Evolutionary conservation across 2,888 invertebrate species (phyloP), one percentile per base, ranked within the genome.

Genomic region (Melanostoma mellinum): DNA sequence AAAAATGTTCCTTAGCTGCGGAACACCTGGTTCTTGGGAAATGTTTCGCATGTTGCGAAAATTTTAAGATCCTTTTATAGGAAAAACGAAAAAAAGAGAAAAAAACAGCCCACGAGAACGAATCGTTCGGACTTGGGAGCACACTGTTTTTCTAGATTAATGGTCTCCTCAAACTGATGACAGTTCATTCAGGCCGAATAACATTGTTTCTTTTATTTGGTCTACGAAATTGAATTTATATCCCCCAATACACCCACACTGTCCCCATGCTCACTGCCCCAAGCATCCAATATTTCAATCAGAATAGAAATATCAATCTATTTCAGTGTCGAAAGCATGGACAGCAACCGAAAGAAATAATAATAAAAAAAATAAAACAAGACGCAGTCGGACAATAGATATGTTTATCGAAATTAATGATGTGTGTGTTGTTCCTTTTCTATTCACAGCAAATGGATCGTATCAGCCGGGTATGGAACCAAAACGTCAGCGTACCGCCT

Each of bases 401-500:
- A 73, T 72, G 76, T 74, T 65, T 60, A 67, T 84, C 63, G 74
- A 76, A 76, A 79, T 85, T 75, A 76, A 80, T 77, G 77, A 77
- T 78, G 85, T 86, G 86, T 87, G 86, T 87, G 81, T 88, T 88
- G 89, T 88, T 90, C 42, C 32, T 32, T 48, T 50, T 91, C 91
- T 91, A 91, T 91, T 94, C 93, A 85, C 94, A 97, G 97, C 96
- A 58, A 97, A 96, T 90, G 97, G 97, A 85, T 94, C 94, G 61
- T 97, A 94, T 91, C 96, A 96, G 91, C 97, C 97, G 6, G 97
- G 97, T 80, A 97, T 97, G 96, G 98, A 98, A 91, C 97, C 98
- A 67, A 98, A 98, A 92, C 94, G 99, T 85, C 98, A 98, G 91
- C 94, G 99, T 88, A 99, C 98, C 87, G 98, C 98, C 85, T 99